Evolutionary conservation across 2,888 invertebrate species (phyloP), one percentile per base, ranked within the genome.

Genomic region (Augiades crinisus): DNA sequence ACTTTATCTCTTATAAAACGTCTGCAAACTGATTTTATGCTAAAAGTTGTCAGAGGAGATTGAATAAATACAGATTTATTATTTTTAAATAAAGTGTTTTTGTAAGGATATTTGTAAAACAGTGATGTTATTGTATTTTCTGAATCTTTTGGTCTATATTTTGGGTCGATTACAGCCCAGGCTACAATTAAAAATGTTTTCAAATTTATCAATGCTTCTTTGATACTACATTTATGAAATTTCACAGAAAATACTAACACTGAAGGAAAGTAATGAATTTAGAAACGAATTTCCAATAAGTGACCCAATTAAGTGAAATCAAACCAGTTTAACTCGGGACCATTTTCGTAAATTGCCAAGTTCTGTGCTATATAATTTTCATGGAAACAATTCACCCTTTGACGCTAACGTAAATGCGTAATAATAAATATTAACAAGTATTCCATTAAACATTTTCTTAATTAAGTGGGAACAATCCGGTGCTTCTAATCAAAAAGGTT

Each of bases 401-500:
- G 43, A 36, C 36, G 36, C 44, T 17, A 50, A 41, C 19, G 34
- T 10, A 45, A 45, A 44, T 19, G 33, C 21, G 45, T 21, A 14
- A 13, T 34, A 45, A 36, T 36, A 50, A 36, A 33, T 51, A 50
- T 37, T 36, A 43, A 43, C 27, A 43, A 44, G 37, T 30, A 47
- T 45, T 37, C 22, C 24, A 30, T 52, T 17, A 54, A 54, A 52
- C 52, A 57, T 56, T 53, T 56, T 57, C 47, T 63, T 64, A 65
- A 70, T 70, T 65, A 65, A 70, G 63, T 64, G 59, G 57, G 59
- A 64, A 63, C 62, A 65, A 65, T 70, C 58, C 59, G 46, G 56
- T 60, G 62, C 49, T 44, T 58, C 43, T 61, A 57, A 62, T 65
- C 51, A 61, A 60, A 60, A 55, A 47, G 46, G 60, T 62, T 50